Conservation (phyloP, 2,888 invertebrate species). For the Uropetala carovei region DNA sequence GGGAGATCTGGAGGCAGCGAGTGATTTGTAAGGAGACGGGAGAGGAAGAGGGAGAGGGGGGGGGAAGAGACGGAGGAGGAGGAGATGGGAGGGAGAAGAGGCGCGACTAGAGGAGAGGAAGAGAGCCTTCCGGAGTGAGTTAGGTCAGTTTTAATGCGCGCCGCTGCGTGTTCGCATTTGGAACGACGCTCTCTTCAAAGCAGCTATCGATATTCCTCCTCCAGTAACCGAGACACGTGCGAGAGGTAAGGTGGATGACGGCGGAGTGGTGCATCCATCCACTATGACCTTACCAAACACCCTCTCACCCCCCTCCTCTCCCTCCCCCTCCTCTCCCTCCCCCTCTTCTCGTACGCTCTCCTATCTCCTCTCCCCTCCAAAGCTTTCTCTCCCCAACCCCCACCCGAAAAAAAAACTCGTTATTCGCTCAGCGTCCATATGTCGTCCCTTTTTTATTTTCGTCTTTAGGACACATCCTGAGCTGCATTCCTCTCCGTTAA, state of each 20-base stretch:
- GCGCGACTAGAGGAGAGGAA: not conserved
- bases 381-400: too few species aligned
- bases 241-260: not conserved
- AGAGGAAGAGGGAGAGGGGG: not conserved
- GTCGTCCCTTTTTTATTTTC: constrained; percentile 23
- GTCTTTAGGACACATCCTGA: constrained; percentile 1
- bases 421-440: constrained; percentile 8
- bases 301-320: not conserved
- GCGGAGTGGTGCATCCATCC: constrained; percentile 2
- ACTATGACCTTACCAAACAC: constrained; percentile 39
- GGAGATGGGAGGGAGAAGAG: not conserved
- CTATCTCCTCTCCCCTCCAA: not conserved
- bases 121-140: not conserved
- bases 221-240: constrained; percentile 37
- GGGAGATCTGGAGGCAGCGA: not conserved
- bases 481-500: constrained; percentile 27
- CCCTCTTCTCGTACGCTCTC: not conserved
- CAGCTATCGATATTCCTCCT: constrained; percentile 32
- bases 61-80: not conserved
- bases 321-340: not conserved
- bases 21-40: not conserved
- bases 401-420: not conserved
- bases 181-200: not conserved
- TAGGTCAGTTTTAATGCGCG: constrained; percentile 52
- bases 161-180: not conserved